Percentiles rank a stretch among this genome's conserved stretches.
These are phyloP conservation scores for Rana temporaria DNA, from an alignment of 2,113 vertebrate genomes.

Conservation along the genomic window DNA sequence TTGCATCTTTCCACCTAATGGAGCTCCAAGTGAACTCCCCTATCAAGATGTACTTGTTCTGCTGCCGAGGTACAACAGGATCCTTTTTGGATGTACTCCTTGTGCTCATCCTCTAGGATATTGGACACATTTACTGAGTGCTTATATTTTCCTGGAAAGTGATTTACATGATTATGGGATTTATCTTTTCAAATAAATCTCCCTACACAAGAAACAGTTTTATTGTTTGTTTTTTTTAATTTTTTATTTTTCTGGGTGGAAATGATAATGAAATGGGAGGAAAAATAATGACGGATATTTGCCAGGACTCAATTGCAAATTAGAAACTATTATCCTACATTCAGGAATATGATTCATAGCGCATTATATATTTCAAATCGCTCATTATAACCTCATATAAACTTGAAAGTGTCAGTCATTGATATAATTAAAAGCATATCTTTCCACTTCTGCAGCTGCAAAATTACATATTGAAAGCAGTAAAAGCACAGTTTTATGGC, in stretches of 20 bases:
- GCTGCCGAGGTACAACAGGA: constrained; percentile 1
- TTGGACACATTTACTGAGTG: constrained; percentile 20
- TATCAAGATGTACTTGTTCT: constrained; percentile 18
- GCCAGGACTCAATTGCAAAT: constrained; percentile 58
- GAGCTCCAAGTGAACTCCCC: constrained; percentile 17
- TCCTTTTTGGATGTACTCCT: constrained; percentile 30
- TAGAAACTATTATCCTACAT: constrained; percentile 61
- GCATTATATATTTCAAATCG: constrained; percentile 60
- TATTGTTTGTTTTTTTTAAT: constrained; percentile 1
- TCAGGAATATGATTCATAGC: constrained; percentile 64
- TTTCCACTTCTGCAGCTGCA: constrained; percentile 63
- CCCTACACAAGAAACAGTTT: constrained; percentile 3
- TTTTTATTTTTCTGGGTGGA: constrained; percentile 1
- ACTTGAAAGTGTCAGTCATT: constrained; percentile 73
- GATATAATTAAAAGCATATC: constrained; percentile 73
- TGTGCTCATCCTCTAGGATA: constrained; percentile 36
- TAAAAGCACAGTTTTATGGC: constrained; percentile 63
- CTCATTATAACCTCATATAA: constrained; percentile 72
- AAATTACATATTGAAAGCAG: constrained; percentile 66
- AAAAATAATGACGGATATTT: constrained; percentile 49
- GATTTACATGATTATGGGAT: constrained; percentile 23
- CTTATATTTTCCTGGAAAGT: constrained; percentile 48
- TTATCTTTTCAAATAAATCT: constrained; percentile 37
- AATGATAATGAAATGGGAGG: constrained; percentile 43
- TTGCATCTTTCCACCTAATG: background rate